Evolutionary conservation across 2,113 vertebrate species (phyloP), one percentile per base, ranked within the genome.

Genomic region (Atractosteus spatula): DNA sequence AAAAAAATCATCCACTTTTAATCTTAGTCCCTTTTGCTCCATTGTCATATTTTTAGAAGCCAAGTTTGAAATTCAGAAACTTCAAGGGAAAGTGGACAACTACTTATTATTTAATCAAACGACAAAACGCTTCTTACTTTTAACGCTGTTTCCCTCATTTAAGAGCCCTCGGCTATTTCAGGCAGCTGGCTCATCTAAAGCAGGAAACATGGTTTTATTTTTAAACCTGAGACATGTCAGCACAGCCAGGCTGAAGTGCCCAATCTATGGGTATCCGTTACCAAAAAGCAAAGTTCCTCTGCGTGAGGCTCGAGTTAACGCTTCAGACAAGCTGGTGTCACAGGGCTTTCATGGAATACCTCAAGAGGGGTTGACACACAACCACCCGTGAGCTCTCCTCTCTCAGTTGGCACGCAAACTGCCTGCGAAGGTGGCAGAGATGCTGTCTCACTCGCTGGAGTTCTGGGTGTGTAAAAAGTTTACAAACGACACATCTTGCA

Each of bases 181-280:
- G 93, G 93, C 91, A 84, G 81, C 85, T 91, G 92, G 91, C 91
- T 89, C 85, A 89, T 94, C 92, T 96, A 95, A 96, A 97, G 93
- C 91, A 95, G 95, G 94, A 97, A 97, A 94, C 90, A 88, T 86
- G 81, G 80, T 91, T 95, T 95, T 96, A 97, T 95, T 90, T 97
- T 94, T 92, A 92, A 95, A 94, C 91, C 87, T 88, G 87, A 90
- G 92, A 90, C 92, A 94, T 89, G 91, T 94, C 88, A 88, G 93
- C 92, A 90, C 86, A 92, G 93, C 92, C 92, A 89, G 94, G 90
- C 86, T 84, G 77, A 85, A 83, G 83, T 89, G 88, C 87, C 79
- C 84, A 85, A 91, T 88, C 88, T 87, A 71, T 83, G 86, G 84
- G 84, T 91, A 92, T 93, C 90, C 92, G 77, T 86, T 93, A 92